Evolutionary conservation across 2,113 vertebrate genomes (phyloP).

Genomic region (Neolamprologus toae): DNA sequence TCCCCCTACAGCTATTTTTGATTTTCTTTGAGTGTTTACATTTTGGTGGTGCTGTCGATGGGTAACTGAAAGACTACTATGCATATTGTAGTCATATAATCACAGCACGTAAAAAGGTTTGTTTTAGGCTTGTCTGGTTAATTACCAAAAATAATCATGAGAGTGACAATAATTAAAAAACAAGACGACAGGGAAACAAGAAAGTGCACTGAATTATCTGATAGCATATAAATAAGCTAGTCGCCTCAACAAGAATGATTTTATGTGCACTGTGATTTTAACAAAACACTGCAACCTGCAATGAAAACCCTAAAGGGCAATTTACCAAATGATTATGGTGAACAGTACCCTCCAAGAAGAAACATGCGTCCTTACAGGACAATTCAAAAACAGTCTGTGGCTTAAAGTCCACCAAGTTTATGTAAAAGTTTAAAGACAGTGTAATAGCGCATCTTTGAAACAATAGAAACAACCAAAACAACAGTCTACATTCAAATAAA

Average conservation of each 20-base stretch:
- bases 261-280: background rate
- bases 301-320: background rate
- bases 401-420: background rate
- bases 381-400: background rate
- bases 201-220: background rate
- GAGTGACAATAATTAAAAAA: background rate
- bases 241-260: background rate
- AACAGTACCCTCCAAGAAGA: background rate
- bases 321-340: background rate
- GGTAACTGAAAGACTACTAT: background rate
- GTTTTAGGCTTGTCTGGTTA: background rate
- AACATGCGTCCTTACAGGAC: background rate
- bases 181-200: background rate
- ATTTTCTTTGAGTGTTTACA: constrained; percentile 39
- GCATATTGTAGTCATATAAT: background rate
- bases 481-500: background rate
- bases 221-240: background rate
- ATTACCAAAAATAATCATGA: background rate
- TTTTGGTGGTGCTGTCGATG: background rate
- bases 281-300: background rate
- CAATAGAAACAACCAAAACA: background rate
- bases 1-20: constrained; percentile 46
- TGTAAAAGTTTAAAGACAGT: background rate
- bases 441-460: fast-evolving
- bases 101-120: background rate